Evolutionary conservation across 2,797 vertebrate species (phyloP), one percentile per base, ranked within the genome.

Genomic region (Brachyrhaphis roseni): DNA sequence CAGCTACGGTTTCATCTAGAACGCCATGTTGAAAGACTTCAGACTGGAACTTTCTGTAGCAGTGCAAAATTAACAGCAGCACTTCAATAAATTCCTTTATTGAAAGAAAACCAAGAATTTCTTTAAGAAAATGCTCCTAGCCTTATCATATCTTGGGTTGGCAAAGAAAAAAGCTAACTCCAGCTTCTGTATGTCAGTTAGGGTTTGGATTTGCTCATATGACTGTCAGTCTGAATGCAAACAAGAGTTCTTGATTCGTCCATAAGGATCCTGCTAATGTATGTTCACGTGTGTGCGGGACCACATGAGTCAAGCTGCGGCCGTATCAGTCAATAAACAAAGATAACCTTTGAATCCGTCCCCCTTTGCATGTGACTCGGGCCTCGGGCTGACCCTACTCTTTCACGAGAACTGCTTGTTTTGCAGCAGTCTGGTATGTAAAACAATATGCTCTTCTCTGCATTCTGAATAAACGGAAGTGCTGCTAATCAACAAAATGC

Each of bases 241-340:
- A 71, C 23, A 49, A 4, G 8, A 34, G n/a, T 20, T 20, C n/a
- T 13, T 36, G 12, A 16, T 13, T 55, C 13, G 11, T 53, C 16
- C 15, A 28, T 0, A 43, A 51, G 47, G 5, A 70, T 12, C 26
- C 11, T 28, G 10, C 34, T 70, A 34, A 23, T 1, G 36, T 73
- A 49, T 11, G 2, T 31, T 39, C 15, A 39, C 13, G 31, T 75
- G 45, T 74, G 41, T 57, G 18, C 49, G 46, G 31, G 2, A 8
- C 59, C 59, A 16, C 62, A 59, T 31, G 12, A 43, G 74, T 62
- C 20, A 64, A 57, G 64, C 55, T 53, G 59, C 26, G 2, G 28
- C 53, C 66, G 45, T 31, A 70, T 75, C 46, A 53, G 53, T 62
- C 28, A 36, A 20, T 74, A 59, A 84, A 88, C 82, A 87, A 87